Evolutionary conservation across 1,140 invertebrate species (phyloP), one percentile per base, ranked within the genome.

Genomic region (Stegodyphus mimosarum): DNA sequence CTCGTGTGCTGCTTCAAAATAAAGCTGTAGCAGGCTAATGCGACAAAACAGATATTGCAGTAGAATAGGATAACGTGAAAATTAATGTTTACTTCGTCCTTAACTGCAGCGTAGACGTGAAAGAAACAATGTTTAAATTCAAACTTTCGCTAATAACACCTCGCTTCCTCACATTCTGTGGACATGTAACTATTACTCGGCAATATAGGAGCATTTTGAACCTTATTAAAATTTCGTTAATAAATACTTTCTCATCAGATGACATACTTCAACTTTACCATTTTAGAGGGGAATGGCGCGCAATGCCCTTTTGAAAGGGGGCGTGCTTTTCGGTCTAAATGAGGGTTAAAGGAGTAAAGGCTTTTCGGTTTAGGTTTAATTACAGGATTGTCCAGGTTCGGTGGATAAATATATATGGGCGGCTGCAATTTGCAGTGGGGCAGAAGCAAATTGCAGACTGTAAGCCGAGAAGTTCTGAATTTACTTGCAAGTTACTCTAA

Each of bases 221-320:
- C 51, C 77, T 79, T 79, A 79, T 79, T 79, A 79, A 70, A 79
- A 79, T 66, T 79, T 79, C 9, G 77, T 79, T 79, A 79, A 79
- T 79, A 79, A 79, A 79, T 79, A 70, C 77, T 50, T 18, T 52
- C 15, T 79, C 66, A 49, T 67, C 64, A 53, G 63, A 6, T 49
- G 66, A 11, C 51, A 6, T 53, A 17, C 66, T 18, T 67, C 66
- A 15, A 15, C n/a, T 9, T 17, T 18, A 18, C 64, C 77, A 79
- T 79, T 79, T 70, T 79, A 66, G 49, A 70, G 69, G 70, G 66
- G n/a, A 55, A 67, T 67, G 77, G 33, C n/a, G 64, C n/a, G 70
- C 48, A 53, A n/a, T 50, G 77, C 77, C 70, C 48, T 53, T 15
- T 67, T n/a, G 18, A 67, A 70, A 33, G 33, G 33, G 77, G 77